phyloP scores from a whole-genome alignment of 2,888 invertebrate genomes.

The Dryobota labecula region DNA sequence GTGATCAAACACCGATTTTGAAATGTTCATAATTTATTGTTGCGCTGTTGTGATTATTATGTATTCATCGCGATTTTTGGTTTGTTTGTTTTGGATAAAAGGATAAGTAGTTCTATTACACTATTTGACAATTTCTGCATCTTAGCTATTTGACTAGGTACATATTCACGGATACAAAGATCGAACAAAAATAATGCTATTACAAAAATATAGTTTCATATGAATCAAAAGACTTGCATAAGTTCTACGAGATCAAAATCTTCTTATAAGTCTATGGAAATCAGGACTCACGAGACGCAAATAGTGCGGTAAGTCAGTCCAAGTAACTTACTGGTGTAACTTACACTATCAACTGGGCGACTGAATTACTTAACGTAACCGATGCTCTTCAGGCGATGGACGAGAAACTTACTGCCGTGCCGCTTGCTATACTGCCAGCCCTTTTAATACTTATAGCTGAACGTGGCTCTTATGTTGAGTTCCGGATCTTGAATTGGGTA shows the following conservation, averaged over 20 bases:
- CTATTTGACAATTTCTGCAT: background rate
- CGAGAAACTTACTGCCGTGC: slow-evolving; percentile 39
- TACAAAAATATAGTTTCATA: background rate
- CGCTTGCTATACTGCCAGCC: slow-evolving; percentile 27
- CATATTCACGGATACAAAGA: background rate
- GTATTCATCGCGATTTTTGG: background rate
- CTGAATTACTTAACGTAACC: slow-evolving; percentile 65
- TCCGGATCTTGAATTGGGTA: background rate
- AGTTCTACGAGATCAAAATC: background rate
- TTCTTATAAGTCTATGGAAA: slow-evolving; percentile 37
- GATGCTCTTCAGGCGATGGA: slow-evolving; percentile 60
- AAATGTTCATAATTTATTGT: slow-evolving; percentile 47
- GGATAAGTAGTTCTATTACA: background rate
- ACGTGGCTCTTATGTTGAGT: slow-evolving; percentile 10
- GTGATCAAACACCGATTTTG: slow-evolving; percentile 54
- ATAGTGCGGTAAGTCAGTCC: slow-evolving; percentile 49
- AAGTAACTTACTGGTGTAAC: slow-evolving; percentile 52
- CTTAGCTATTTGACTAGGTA: background rate
- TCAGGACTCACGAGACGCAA: slow-evolving; percentile 39
- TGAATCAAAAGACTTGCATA: background rate
- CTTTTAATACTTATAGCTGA: slow-evolving; percentile 40
- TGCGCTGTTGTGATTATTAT: slow-evolving; percentile 11
- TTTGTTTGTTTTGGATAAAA: background rate
- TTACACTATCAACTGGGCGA: slow-evolving; percentile 56
- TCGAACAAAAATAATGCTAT: background rate